Base-by-base conservation (phyloP, 1,140 invertebrate species). In the Drosophila takahashii region DNA sequence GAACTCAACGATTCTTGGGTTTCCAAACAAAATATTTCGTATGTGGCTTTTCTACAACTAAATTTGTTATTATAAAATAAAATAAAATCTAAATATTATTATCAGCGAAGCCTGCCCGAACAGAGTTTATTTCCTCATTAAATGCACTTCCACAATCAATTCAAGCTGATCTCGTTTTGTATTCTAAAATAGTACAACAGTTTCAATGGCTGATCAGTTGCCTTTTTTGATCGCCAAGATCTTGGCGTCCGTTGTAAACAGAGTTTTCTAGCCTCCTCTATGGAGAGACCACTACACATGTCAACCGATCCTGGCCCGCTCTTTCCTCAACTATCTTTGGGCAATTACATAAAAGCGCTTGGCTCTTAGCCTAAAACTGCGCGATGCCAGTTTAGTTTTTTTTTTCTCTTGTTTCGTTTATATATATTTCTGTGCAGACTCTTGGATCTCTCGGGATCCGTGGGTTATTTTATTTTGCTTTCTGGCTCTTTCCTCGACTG, bases 331-430 rank as follows among this genome's bases (percentile, higher is more conserved):
- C 72, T 80, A 77, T 85, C 81, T 81, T 78, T 78, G 64, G 65
- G 75, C 83, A 86, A 86, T 86, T 86, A 86, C 81, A 81, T 87
- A 86, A 86, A 86, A 79, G 78, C 72, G 77, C 83, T 81, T 64
- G 78, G 83, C 83, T 85, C 65, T 78, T 80, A 79, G 80, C 65
- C 75, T 48, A 70, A 80, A 79, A 75, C 78, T 75, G 76, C 76
- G 37, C 51, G 45, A 47, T 67, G 44, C 41, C 53, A 15, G 37
- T 29, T 41, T 41, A 37, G 29, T 58, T 37, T 29, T 8, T 36
- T 56, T 52, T 56, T 10, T 60, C 54, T 57, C 48, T 52, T 42
- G 44, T 45, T 71, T 59, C 66, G 48, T 44, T 29, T 34, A 51
- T 51, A 18, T 50, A 18, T 18, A 34, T 32, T 16, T 50, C 16